These are phyloP conservation scores for Parazoanthus darwini DNA, from an alignment of 92 coral and sea anemone genomes.

Conservation along the genomic window DNA sequence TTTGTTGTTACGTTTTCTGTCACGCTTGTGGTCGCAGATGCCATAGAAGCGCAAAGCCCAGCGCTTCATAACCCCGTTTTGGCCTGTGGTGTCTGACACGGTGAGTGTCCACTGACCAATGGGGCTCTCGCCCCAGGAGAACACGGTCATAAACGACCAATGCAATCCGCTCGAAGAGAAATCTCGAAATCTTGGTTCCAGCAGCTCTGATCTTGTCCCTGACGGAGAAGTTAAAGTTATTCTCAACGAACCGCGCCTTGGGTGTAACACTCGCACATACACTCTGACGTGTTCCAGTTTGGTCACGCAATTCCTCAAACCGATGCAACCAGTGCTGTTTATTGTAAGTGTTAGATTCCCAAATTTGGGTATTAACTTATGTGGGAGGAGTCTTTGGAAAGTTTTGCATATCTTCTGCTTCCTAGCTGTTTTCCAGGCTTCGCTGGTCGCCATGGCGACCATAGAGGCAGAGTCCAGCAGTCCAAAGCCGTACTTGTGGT, in stretches of 20 bases:
- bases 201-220: slow-evolving; percentile 84
- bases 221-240: slow-evolving; percentile 83
- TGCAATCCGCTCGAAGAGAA: slow-evolving; percentile 72
- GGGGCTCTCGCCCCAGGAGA: slow-evolving; percentile 95
- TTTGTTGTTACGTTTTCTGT: not conserved
- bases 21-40: slow-evolving; percentile 55
- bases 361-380: slow-evolving; percentile 54
- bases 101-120: slow-evolving; percentile 81
- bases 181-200: slow-evolving; percentile 74
- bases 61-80: slow-evolving; percentile 69
- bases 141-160: slow-evolving; percentile 99
- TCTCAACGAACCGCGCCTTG: slow-evolving; percentile 76
- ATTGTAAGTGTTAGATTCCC: slow-evolving; percentile 63
- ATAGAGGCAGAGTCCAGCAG: slow-evolving; percentile 87
- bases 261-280: slow-evolving; percentile 72
- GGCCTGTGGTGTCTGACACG: slow-evolving; percentile 66
- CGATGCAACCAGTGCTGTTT: slow-evolving; percentile 66
- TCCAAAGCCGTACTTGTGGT: slow-evolving; percentile 97
- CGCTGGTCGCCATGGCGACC: slow-evolving; percentile 66
- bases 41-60: slow-evolving; percentile 93
- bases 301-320: slow-evolving; percentile 64
- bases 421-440: slow-evolving; percentile 75
- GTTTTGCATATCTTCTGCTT: slow-evolving; percentile 82
- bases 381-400: slow-evolving; percentile 35
- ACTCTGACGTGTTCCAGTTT: slow-evolving; percentile 88